Evolutionary conservation across 2,888 invertebrate species (phyloP).

Genomic region (Yponomeuta cagnagella): DNA sequence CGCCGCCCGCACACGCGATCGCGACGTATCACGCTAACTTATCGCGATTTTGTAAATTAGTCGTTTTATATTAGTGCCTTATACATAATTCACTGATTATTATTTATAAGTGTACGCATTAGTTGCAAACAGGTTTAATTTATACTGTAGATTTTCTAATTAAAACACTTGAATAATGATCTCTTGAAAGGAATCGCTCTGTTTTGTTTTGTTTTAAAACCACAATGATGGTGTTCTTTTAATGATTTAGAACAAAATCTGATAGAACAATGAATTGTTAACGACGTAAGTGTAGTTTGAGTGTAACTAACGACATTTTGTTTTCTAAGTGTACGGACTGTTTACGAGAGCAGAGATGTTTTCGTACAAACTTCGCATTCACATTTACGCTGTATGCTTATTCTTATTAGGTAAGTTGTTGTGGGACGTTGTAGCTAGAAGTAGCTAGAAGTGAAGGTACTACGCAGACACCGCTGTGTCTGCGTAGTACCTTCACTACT

Average conservation of each 20-base stretch:
- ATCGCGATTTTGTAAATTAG: neutral
- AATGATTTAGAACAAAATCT: neutral
- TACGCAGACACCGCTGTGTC: too few species aligned
- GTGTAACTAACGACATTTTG: neutral
- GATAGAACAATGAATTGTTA: neutral
- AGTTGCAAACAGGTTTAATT: neutral
- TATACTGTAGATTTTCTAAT: neutral
- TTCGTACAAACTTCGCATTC: constrained; percentile 16
- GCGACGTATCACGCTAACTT: neutral
- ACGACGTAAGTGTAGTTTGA: neutral
- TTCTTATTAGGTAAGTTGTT: constrained; percentile 20
- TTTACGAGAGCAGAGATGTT: constrained; percentile 12
- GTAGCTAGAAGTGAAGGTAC: too few species aligned
- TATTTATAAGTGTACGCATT: too few species aligned
- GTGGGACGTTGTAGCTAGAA: too few species aligned
- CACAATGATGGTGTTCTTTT: neutral
- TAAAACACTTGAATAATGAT: too few species aligned
- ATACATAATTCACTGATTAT: too few species aligned
- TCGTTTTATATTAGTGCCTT: too few species aligned
- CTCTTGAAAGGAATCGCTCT: too few species aligned
- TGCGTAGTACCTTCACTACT: too few species aligned
- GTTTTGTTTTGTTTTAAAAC: neutral
- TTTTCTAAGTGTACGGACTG: neutral
- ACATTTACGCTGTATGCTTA: constrained; percentile 17
- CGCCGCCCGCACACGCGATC: neutral